A percentile compares a stretch with the other conserved stretches of the same genome.
Evolutionary conservation across 1,140 invertebrate species (phyloP).

Genomic region (Drosophila tristis): DNA sequence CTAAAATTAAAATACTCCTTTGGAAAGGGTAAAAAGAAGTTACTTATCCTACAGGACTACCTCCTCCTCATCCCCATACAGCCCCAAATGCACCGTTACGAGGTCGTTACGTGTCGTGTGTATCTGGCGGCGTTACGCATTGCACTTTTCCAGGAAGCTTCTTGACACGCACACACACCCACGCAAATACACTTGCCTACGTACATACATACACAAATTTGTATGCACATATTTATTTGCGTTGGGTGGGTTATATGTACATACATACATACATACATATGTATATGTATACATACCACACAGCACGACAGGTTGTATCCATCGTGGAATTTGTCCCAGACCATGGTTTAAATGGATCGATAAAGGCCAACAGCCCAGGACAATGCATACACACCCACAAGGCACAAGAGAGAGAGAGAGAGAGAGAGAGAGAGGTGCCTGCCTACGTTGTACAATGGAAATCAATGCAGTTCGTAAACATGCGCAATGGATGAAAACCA

Average conservation of each 20-base stretch:
- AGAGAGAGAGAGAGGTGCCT: slow-evolving; percentile 11
- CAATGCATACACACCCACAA: slow-evolving; percentile 47
- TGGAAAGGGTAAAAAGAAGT: too few relatives aligned
- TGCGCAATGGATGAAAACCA: slow-evolving; percentile 41
- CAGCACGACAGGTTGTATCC: slow-evolving; percentile 54
- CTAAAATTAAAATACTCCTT: too few relatives aligned
- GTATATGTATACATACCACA: slow-evolving; percentile 32
- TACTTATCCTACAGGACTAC: too few relatives aligned
- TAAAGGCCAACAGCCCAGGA: slow-evolving; percentile 60
- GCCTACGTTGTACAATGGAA: slow-evolving; percentile 1
- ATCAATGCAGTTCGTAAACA: slow-evolving; percentile 41
- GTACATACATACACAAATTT: slow-evolving; percentile 3
- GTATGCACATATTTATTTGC: slow-evolving; percentile 5
- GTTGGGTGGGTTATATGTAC: background rate
- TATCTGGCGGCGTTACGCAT: slow-evolving; percentile 4
- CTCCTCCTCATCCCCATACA: too few relatives aligned
- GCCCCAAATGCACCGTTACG: background rate
- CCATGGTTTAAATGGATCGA: slow-evolving; percentile 66
- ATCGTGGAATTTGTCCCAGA: slow-evolving; percentile 78
- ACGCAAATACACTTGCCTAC: background rate
- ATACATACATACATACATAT: slow-evolving; percentile 1
- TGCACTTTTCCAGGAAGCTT: slow-evolving; percentile 1
- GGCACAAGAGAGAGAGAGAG: slow-evolving; percentile 9
- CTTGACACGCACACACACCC: background rate
- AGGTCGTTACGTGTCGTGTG: slow-evolving; percentile 11